These are phyloP conservation scores for Callaeas wilsoni DNA, from an alignment of 2,113 vertebrate genomes.

Conservation along the genomic window DNA sequence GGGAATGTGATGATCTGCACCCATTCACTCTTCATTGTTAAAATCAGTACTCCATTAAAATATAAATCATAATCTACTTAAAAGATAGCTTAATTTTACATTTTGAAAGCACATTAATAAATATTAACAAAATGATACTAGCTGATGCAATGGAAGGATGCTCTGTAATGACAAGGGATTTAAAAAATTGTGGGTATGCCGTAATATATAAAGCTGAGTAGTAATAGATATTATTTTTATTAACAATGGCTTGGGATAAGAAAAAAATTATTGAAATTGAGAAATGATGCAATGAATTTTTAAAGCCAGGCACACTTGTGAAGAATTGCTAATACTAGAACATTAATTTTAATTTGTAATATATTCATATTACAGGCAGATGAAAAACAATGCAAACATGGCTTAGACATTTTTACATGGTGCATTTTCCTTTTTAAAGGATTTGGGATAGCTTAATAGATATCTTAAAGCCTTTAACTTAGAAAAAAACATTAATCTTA, in stretches of 20 bases:
- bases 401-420: conserved; percentile 20
- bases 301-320: conserved; percentile 1
- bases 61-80: background rate
- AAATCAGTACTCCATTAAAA: background rate
- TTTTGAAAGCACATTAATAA: background rate
- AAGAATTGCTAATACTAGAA: background rate
- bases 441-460: conserved; percentile 20
- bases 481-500: background rate
- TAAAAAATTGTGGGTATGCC: background rate
- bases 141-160: background rate
- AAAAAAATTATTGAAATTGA: conserved; percentile 34
- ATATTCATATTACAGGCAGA: conserved; percentile 33
- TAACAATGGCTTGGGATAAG: conserved; percentile 26
- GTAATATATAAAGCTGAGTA: background rate
- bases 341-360: conserved; percentile 30
- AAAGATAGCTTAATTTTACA: background rate
- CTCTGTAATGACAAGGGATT: background rate
- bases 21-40: background rate
- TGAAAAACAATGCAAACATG: conserved; percentile 46
- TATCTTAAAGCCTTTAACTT: conserved; percentile 18
- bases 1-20: background rate
- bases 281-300: background rate
- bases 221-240: background rate
- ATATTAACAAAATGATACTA: background rate
- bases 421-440: conserved; percentile 43